Evolutionary conservation across 2,888 invertebrate species (phyloP).

Genomic region (Biston betularia): DNA sequence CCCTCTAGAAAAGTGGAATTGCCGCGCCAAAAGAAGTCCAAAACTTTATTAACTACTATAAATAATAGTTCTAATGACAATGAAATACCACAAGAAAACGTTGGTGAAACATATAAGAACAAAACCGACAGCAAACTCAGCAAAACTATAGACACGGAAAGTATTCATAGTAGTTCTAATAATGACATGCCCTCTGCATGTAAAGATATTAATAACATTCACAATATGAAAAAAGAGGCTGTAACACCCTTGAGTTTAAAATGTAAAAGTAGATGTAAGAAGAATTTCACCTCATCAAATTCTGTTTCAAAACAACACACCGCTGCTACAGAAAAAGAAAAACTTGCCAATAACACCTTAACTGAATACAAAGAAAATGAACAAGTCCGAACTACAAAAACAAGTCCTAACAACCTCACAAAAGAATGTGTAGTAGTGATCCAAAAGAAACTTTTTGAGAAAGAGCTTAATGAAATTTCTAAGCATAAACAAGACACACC

Average conservation of each 20-base stretch:
- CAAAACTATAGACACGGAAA: slow-evolving; percentile 12
- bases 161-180: slow-evolving; percentile 7
- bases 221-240: slow-evolving; percentile 1
- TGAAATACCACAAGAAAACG: slow-evolving; percentile 7
- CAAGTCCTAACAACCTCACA: slow-evolving; percentile 72
- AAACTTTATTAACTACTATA: slow-evolving; percentile 54
- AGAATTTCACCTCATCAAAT: slow-evolving; percentile 18
- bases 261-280: slow-evolving; percentile 28
- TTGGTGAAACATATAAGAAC: not conserved
- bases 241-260: slow-evolving; percentile 24
- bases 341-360: slow-evolving; percentile 18
- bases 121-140: not conserved
- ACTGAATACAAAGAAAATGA: slow-evolving; percentile 11
- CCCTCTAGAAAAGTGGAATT: slow-evolving; percentile 60
- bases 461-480: slow-evolving; percentile 35
- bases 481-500: slow-evolving; percentile 31
- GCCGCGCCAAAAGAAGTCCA: slow-evolving; percentile 66
- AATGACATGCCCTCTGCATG: slow-evolving; percentile 2
- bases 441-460: slow-evolving; percentile 74
- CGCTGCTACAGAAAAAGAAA: slow-evolving; percentile 24
- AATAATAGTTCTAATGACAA: slow-evolving; percentile 43
- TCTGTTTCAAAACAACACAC: slow-evolving; percentile 1
- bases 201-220: slow-evolving; percentile 12
- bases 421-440: slow-evolving; percentile 79
- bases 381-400: slow-evolving; percentile 46